Conservation (phyloP, 1,140 invertebrate genomes). For the Gonioctena quinquepunctata region DNA sequence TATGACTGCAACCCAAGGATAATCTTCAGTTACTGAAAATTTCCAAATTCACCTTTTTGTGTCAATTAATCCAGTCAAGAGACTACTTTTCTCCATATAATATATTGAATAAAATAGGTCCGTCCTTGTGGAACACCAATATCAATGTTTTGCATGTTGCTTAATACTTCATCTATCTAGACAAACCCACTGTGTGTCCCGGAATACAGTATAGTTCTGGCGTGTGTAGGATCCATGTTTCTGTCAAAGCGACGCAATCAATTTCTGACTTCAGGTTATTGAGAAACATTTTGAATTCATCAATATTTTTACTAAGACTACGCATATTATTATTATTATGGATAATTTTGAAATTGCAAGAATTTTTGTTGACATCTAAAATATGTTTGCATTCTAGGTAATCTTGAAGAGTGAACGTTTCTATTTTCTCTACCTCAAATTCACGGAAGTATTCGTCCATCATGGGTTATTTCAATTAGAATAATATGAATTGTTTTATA, state of each 20-base stretch:
- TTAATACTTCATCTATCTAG: too few relatives aligned
- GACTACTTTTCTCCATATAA: too few relatives aligned
- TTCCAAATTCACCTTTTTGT: too few relatives aligned
- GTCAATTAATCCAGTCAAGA: too few relatives aligned
- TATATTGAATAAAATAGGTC: too few relatives aligned
- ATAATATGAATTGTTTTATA: too few relatives aligned
- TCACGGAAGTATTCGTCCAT: conserved; percentile 3
- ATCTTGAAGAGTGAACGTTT: neutral
- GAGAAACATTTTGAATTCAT: conserved; percentile 1
- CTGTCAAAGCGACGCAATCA: neutral
- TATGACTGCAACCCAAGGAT: too few relatives aligned
- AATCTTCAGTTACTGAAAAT: too few relatives aligned
- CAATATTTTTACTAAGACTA: neutral
- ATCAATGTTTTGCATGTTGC: too few relatives aligned
- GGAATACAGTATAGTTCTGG: neutral
- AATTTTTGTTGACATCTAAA: neutral
- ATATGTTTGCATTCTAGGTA: neutral
- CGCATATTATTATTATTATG: conserved; percentile 10
- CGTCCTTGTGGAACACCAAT: too few relatives aligned
- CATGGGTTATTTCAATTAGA: too few relatives aligned
- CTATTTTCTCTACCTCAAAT: neutral
- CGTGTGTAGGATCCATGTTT: neutral
- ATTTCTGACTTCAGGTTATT: neutral
- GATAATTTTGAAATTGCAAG: neutral
- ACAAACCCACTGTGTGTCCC: too few relatives aligned